These are phyloP conservation scores for Darwinula stevensoni DNA, from an alignment of 2,888 invertebrate species.

Conservation along the genomic window DNA sequence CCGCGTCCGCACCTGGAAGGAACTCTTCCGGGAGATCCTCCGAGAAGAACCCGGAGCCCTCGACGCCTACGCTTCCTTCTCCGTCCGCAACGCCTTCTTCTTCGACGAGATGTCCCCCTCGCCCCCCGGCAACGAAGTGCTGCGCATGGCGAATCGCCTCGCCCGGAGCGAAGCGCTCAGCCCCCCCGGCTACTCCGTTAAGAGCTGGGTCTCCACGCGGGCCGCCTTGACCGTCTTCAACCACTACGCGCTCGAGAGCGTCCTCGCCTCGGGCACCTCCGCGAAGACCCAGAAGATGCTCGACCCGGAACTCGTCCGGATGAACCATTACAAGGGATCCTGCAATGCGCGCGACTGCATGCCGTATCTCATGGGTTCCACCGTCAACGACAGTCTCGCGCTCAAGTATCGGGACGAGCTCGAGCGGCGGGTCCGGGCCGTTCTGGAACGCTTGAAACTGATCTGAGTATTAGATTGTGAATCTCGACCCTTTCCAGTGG, in stretches of 20 bases:
- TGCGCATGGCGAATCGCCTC: constrained; percentile 21
- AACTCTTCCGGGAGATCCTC: constrained; percentile 22
- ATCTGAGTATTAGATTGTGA: too few relatives aligned
- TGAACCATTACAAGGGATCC: constrained; percentile 31
- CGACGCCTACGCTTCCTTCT: constrained; percentile 23
- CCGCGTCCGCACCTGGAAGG: constrained; percentile 24
- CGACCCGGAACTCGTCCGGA: constrained; percentile 26
- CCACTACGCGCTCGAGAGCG: constrained; percentile 33
- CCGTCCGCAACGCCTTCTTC: constrained; percentile 35
- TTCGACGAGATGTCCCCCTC: constrained; percentile 18
- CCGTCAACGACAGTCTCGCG: too few relatives aligned
- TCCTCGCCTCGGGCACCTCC: constrained; percentile 21
- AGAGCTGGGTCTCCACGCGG: constrained; percentile 34
- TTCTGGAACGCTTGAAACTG: too few relatives aligned
- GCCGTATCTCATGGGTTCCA: constrained; percentile 9
- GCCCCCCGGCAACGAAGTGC: constrained; percentile 7
- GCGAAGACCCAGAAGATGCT: constrained; percentile 24
- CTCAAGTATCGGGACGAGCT: too few relatives aligned
- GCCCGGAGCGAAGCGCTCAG: constrained; percentile 27
- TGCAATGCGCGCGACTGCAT: constrained; percentile 12
- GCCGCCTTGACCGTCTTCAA: constrained; percentile 38
- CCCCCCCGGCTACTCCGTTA: constrained; percentile 31
- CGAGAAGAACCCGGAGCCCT: constrained; percentile 17
- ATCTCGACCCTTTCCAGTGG: too few relatives aligned
- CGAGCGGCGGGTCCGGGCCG: too few relatives aligned